Evolutionary conservation across 2,888 invertebrate species (phyloP).

Genomic region (Meganola albula): DNA sequence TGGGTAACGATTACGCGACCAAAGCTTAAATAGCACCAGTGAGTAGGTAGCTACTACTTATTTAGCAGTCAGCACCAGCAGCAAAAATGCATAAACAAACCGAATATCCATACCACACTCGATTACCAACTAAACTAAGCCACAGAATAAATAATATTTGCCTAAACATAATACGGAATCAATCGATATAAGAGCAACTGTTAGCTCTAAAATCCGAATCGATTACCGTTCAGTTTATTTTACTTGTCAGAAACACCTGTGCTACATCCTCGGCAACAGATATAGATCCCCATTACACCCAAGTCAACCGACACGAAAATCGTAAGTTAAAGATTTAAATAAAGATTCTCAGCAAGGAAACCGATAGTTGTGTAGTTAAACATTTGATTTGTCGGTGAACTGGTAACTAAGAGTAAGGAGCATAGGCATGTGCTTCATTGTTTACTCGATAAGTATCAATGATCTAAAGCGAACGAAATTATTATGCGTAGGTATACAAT

Average conservation of each 20-base stretch:
- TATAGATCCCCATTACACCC: constrained; percentile 65
- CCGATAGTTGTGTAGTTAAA: too few relatives aligned
- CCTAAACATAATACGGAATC: constrained; percentile 45
- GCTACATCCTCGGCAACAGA: constrained; percentile 55
- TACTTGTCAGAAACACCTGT: constrained; percentile 68
- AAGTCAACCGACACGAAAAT: constrained; percentile 15
- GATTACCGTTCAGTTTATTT: constrained; percentile 71
- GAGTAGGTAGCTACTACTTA: too few relatives aligned
- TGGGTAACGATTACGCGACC: too few relatives aligned
- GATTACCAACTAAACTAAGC: constrained; percentile 44
- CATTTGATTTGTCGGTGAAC: neutral
- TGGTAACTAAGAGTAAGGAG: too few relatives aligned
- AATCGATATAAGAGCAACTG: constrained; percentile 51
- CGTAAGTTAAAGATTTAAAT: too few relatives aligned
- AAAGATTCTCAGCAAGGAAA: too few relatives aligned
- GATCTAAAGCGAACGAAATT: constrained; percentile 37
- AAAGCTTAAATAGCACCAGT: too few relatives aligned
- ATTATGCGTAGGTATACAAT: constrained; percentile 24
- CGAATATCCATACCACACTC: constrained; percentile 39
- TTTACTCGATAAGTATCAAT: constrained; percentile 49
- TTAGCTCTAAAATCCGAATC: constrained; percentile 62
- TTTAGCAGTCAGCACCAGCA: too few relatives aligned
- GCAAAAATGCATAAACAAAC: too few relatives aligned
- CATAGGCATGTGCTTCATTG: constrained; percentile 32
- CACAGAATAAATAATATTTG: too few relatives aligned